phyloP scores from a whole-genome alignment of 2,888 invertebrate genomes.

The Cabera pusaria region DNA sequence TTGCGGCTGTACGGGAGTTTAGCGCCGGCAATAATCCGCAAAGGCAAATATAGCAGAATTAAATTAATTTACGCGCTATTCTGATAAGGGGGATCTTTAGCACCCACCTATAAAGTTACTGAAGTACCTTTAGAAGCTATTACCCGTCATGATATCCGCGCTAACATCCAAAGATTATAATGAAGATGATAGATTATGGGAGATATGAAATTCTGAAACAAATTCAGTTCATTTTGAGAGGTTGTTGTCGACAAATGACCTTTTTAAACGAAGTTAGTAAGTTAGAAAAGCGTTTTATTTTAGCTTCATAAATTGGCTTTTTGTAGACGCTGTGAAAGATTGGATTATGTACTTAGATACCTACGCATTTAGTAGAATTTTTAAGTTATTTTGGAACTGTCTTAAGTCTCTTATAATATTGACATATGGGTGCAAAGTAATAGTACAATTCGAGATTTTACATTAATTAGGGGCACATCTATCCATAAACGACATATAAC shows the following conservation, averaged over 20 bases:
- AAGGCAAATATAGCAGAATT: slow-evolving; percentile 19
- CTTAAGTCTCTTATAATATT: too few relatives aligned
- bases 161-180: not conserved
- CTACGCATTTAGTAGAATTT: not conserved
- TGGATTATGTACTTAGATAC: not conserved
- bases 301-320: slow-evolving; percentile 7
- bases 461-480: too few relatives aligned
- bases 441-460: too few relatives aligned
- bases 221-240: slow-evolving; percentile 6
- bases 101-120: slow-evolving; percentile 9
- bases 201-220: slow-evolving; percentile 2
- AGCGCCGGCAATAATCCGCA: slow-evolving; percentile 28
- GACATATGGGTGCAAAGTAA: too few relatives aligned
- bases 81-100: slow-evolving; percentile 3
- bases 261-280: slow-evolving; percentile 8
- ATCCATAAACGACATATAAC: too few relatives aligned
- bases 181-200: not conserved
- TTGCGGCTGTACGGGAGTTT: slow-evolving; percentile 38
- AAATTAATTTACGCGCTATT: slow-evolving; percentile 21
- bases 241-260: not conserved
- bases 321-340: slow-evolving; percentile 2
- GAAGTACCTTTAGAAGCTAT: not conserved
- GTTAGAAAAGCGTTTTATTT: slow-evolving; percentile 5
- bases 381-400: too few relatives aligned
- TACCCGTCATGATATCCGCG: not conserved